Evolutionary conservation across 2,888 invertebrate species (phyloP), one percentile per base, ranked within the genome.

Genomic region (Meiosimyza platycephala): DNA sequence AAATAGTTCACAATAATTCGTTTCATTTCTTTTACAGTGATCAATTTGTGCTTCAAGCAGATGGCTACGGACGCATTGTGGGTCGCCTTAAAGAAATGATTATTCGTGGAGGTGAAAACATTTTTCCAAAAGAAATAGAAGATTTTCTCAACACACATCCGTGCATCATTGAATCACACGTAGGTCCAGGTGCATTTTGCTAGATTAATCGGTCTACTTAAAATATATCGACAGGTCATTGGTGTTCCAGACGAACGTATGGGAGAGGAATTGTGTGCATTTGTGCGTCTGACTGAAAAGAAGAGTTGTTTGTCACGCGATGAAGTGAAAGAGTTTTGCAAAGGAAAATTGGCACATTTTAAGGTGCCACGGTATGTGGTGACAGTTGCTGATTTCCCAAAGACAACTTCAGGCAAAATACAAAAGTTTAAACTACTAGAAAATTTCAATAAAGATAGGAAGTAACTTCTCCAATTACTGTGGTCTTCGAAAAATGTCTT

Each of bases 91-190:
- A 94, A 83, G 94, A 94, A 77, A 90, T 94, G 89, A 90, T 94
- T 60, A 94, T 94, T 71, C 88, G 94, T 62, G 94, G 94, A 6
- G 94, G 94, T n/a, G 94, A 94, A 85, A 94, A 94, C 81, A 91
- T 95, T 71, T 94, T 92, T 82, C 95, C 95, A 0, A 90, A 90
- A 89, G 94, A 95, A 89, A 89, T 95, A 63, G 95, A 95, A 87
- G 90, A 93, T 76, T 90, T 92, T 75, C 82, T 94, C 2, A 90
- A 91, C 78, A 89, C 89, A 0, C 93, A 94, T 88, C 92, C 93
- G 0, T 88, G 90, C 76, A 89, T 95, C 54, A 82, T 90, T 16
- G 93, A 94, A 83, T 90, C 89, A 9, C 91, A 93, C 80, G 93
- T 93, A 84, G 75, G 84, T 79, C 3, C 11, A 47, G 11, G 16